Conservation (phyloP, 1,140 invertebrate species). For the Druon quercuslanigerum region DNA sequence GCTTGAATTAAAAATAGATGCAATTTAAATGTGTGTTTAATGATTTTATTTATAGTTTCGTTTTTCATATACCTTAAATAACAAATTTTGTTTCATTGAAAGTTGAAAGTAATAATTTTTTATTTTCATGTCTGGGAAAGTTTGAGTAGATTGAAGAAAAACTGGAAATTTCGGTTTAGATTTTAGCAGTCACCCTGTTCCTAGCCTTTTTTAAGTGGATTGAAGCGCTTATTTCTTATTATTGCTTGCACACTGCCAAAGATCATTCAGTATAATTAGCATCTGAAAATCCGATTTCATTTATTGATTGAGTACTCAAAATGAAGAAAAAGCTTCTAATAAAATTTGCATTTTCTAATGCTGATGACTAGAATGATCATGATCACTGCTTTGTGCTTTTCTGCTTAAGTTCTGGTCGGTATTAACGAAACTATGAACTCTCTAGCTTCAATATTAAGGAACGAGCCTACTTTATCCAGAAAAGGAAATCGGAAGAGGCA, state of each 20-base stretch:
- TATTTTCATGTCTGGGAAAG: too few relatives aligned
- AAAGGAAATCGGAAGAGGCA: slow-evolving; percentile 58
- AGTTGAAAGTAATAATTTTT: too few relatives aligned
- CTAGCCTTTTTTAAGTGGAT: not conserved
- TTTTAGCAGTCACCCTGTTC: not conserved
- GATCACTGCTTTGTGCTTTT: not conserved
- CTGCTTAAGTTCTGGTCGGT: slow-evolving; percentile 34
- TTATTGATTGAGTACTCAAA: not conserved
- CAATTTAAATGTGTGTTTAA: too few relatives aligned
- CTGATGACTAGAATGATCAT: not conserved
- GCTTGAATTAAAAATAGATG: too few relatives aligned
- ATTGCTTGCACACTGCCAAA: not conserved
- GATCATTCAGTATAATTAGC: not conserved
- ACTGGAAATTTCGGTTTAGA: not conserved
- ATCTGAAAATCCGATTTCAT: not conserved
- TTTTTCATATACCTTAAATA: too few relatives aligned
- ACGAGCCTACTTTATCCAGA: slow-evolving; percentile 59
- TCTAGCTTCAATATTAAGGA: slow-evolving; percentile 66
- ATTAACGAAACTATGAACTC: slow-evolving; percentile 45
- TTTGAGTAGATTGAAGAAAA: too few relatives aligned
- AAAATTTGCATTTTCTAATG: too few relatives aligned
- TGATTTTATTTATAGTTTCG: too few relatives aligned
- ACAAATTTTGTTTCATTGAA: too few relatives aligned
- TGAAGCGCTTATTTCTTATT: not conserved
- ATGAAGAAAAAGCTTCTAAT: too few relatives aligned